Conservation (phyloP, 1,140 invertebrate genomes). For the Apolygus lucorum region DNA sequence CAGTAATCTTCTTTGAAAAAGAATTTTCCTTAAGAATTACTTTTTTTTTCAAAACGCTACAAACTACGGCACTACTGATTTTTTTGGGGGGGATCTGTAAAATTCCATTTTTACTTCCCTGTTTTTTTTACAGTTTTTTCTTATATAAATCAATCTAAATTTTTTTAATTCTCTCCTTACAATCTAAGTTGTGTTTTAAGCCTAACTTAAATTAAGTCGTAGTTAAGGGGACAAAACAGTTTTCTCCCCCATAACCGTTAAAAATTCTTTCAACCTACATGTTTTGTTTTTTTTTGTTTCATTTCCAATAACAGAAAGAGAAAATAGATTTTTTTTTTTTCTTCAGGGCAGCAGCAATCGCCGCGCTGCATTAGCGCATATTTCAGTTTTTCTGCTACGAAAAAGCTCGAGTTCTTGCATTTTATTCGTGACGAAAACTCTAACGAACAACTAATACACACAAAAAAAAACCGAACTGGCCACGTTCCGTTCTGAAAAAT, state of each 20-base stretch:
- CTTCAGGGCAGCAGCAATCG: not conserved
- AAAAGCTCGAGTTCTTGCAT: slow-evolving; percentile 11
- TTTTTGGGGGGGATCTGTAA: slow-evolving; percentile 5
- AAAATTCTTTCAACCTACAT: not conserved
- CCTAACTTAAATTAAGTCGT: slow-evolving; percentile 4
- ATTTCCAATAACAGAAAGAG: not conserved
- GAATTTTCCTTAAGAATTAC: not conserved
- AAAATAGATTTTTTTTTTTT: not conserved
- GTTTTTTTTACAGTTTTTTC: not conserved
- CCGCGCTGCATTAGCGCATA: not conserved
- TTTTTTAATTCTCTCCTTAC: not conserved
- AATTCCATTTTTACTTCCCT: not conserved
- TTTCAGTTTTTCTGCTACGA: slow-evolving; percentile 14
- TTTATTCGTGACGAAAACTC: too few relatives aligned
- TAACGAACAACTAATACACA: too few relatives aligned
- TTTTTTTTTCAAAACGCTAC: not conserved
- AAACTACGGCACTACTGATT: slow-evolving; percentile 2
- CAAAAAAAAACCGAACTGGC: too few relatives aligned
- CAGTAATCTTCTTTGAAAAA: not conserved
- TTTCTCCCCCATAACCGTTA: not conserved
- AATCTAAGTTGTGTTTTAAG: not conserved
- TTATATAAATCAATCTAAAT: slow-evolving; percentile 11
- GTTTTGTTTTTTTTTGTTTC: not conserved
- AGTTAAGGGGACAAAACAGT: not conserved
- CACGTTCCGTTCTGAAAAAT: too few relatives aligned